A percentile compares a stretch with the other conserved stretches of the same genome.
These are phyloP conservation scores for Volucella zonaria DNA, from an alignment of 2,888 invertebrate species.

Conservation along the genomic window DNA sequence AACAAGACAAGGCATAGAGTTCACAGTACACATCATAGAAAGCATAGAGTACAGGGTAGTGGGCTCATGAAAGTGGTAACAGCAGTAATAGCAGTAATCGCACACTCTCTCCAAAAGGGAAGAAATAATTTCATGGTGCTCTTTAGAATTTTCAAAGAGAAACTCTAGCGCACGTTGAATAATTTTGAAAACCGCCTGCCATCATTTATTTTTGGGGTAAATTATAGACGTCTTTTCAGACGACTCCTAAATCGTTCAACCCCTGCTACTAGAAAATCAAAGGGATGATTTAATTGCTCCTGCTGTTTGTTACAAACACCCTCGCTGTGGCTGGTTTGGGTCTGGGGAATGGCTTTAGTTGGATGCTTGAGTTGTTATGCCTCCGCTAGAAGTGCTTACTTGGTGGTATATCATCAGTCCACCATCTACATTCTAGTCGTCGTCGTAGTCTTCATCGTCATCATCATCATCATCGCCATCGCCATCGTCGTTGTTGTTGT, in stretches of 20 bases:
- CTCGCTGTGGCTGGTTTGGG: background rate
- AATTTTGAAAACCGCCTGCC: constrained; percentile 63
- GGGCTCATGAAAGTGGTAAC: no score
- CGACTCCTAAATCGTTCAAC: background rate
- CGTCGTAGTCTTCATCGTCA: no score
- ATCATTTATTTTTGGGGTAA: constrained; percentile 63
- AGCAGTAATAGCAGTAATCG: background rate
- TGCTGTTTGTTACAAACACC: constrained; percentile 51
- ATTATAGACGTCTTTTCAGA: constrained; percentile 49
- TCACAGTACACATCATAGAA: no score
- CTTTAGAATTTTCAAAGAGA: constrained; percentile 20
- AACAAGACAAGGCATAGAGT: constrained; percentile 27
- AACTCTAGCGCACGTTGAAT: constrained; percentile 1
- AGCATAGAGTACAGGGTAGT: no score
- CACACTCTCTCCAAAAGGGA: background rate
- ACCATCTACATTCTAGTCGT: background rate
- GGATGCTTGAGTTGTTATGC: constrained; percentile 32
- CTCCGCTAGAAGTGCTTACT: constrained; percentile 16
- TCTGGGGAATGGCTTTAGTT: constrained; percentile 5
- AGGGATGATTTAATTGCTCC: constrained; percentile 73
- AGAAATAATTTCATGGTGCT: constrained; percentile 27
- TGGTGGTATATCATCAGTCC: background rate
- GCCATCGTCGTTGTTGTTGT: no score
- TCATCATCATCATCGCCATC: no score
- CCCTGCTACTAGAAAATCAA: constrained; percentile 51